A percentile compares a stretch with the other conserved stretches of the same genome.
These are phyloP conservation scores for Agrypnia vestita DNA, from an alignment of 1,140 invertebrate genomes.

Conservation along the genomic window DNA sequence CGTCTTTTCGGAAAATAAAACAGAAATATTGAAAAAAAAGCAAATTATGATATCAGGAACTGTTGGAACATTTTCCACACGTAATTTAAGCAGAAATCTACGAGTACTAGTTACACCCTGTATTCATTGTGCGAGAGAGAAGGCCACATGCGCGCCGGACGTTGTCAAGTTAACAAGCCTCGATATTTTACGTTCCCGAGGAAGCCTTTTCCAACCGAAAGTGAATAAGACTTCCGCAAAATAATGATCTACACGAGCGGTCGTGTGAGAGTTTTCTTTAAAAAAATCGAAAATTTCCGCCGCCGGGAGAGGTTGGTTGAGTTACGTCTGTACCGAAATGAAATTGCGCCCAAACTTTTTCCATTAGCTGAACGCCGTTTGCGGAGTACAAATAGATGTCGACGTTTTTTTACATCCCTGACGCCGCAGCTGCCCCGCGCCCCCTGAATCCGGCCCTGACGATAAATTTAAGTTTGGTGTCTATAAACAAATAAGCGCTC, in stretches of 20 bases:
- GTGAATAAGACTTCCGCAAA: too few relatives aligned
- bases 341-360: conserved; percentile 52
- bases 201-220: too few relatives aligned
- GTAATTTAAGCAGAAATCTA: too few relatives aligned
- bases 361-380: conserved; percentile 49
- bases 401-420: conserved; percentile 49
- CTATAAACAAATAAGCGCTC: conserved; percentile 11
- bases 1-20: too few relatives aligned
- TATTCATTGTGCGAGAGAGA: too few relatives aligned
- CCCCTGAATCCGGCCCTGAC: conserved; percentile 3
- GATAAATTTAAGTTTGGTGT: conserved; percentile 11
- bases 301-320: conserved; percentile 16
- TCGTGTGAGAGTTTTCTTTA: conserved; percentile 7
- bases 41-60: too few relatives aligned
- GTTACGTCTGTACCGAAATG: conserved; percentile 45
- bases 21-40: too few relatives aligned
- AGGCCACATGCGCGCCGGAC: too few relatives aligned
- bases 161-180: too few relatives aligned
- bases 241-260: background rate
- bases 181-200: too few relatives aligned
- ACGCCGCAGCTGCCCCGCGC: conserved; percentile 5
- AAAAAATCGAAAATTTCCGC: conserved; percentile 43
- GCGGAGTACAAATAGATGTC: conserved; percentile 52
- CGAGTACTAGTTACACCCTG: too few relatives aligned
- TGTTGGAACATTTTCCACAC: too few relatives aligned